Percentiles rank a stretch among this genome's conserved stretches.
phyloP scores from a whole-genome alignment of 2,888 invertebrate genomes.

The Emmelina monodactyla region DNA sequence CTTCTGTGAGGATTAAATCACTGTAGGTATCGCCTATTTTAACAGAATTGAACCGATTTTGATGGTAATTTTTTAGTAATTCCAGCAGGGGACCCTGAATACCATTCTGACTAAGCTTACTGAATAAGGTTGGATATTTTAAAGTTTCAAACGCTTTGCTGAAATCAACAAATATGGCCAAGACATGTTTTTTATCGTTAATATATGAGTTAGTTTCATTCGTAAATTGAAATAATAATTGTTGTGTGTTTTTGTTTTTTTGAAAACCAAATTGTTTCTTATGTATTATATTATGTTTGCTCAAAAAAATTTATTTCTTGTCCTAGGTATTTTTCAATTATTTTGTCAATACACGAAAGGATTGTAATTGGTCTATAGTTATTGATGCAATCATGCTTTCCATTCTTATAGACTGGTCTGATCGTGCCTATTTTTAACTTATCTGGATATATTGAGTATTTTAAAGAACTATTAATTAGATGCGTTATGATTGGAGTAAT shows the following conservation, averaged over 20 bases:
- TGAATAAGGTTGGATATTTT: conserved; percentile 1
- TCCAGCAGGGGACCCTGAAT: conserved; percentile 6
- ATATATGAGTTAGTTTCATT: conserved; percentile 5
- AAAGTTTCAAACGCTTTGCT: conserved; percentile 9
- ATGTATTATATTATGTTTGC: conserved; percentile 4
- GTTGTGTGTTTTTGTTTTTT: conserved; percentile 5
- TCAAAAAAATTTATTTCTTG: conserved; percentile 7
- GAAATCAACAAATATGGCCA: conserved; percentile 7
- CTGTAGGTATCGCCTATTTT: conserved; percentile 1
- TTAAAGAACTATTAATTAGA: conserved; percentile 7
- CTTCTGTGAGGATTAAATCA: background rate
- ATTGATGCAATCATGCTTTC: conserved; percentile 1
- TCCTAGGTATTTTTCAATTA: conserved; percentile 8
- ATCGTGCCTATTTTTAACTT: conserved; percentile 8
- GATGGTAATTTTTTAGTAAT: conserved; percentile 5
- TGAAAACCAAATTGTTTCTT: conserved; percentile 10
- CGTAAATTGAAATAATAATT: conserved; percentile 9
- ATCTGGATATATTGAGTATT: conserved; percentile 4
- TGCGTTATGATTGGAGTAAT: conserved; percentile 7
- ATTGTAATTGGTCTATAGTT: conserved; percentile 14
- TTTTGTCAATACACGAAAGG: conserved; percentile 8
- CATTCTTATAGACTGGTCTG: conserved; percentile 11
- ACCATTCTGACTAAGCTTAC: conserved; percentile 3
- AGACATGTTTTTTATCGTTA: conserved; percentile 2
- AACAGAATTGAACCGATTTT: conserved; percentile 1